Evolutionary conservation across 2,113 vertebrate species (phyloP), one percentile per base, ranked within the genome.

Genomic region (Salminus brasiliensis): DNA sequence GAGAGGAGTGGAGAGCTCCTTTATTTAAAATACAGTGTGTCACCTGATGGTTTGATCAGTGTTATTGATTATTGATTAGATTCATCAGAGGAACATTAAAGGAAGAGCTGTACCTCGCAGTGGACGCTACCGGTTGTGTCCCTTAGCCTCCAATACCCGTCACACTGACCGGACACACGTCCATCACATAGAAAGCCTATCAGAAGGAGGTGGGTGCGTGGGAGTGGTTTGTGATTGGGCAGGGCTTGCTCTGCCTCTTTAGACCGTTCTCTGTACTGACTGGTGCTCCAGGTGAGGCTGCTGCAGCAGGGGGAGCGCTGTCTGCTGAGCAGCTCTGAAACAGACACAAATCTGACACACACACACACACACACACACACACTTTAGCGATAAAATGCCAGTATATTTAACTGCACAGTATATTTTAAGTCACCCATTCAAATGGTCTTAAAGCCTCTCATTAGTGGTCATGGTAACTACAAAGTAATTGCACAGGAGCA

Each of bases 201-300:
- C 77, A 97, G 92, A 49, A 97, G 84, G 55, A 97, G 83, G 73
- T 90, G 93, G 68, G 92, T 87, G 15, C 93, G 90, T 0, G 91
- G 89, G 16, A 96, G 88, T 2, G 87, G 4, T 0, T 5, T 82
- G 4, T 88, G 80, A 10, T 2, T 32, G 0, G 89, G 82, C 39
- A 91, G 75, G 41, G 49, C n/a, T 2, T 71, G 88, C 86, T 90
- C 90, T 57, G 82, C 90, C 87, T 92, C 88, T 32, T 10, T 79
- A n/a, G 47, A 81, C 93, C 93, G 94, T 0, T 90, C 86, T 87
- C 90, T 90, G 84, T 95, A 94, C 67, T 92, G 87, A 79, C 80
- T 88, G 67, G 93, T 95, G 90, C 86, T 94, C 94, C 94, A 95
- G 60, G 88, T 92, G 76, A 95, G 76, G 73, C 93, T 92, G 84